phyloP scores from a whole-genome alignment of 2,113 vertebrate species.

The Natator depressus region DNA sequence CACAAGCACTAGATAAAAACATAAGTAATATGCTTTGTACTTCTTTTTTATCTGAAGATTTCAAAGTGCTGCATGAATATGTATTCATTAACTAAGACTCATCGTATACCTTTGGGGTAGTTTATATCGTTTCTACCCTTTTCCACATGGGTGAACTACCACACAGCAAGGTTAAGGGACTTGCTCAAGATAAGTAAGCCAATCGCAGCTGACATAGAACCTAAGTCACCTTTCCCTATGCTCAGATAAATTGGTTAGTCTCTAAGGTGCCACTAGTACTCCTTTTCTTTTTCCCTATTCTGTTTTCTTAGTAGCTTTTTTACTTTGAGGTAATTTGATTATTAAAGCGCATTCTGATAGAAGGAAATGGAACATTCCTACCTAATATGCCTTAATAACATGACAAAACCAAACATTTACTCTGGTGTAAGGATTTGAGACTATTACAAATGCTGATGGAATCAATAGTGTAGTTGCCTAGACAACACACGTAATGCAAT shows the following conservation, averaged over 20 bases:
- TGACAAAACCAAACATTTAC: neutral
- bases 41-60: neutral
- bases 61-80: neutral
- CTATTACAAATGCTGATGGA: neutral
- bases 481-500: neutral
- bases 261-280: too few relatives aligned
- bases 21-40: neutral
- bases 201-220: neutral
- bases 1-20: neutral
- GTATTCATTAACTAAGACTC: neutral
- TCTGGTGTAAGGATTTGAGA: neutral
- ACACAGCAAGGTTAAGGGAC: neutral
- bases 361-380: constrained; percentile 24
- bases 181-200: neutral
- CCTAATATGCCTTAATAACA: constrained; percentile 3
- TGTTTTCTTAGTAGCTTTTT: constrained; percentile 22
- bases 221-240: neutral
- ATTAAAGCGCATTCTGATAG: constrained; percentile 6
- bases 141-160: neutral
- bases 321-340: constrained; percentile 12
- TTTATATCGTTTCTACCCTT: neutral
- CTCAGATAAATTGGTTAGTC: too few relatives aligned
- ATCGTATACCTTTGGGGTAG: neutral
- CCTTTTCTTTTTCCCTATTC: neutral
- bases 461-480: neutral